Evolutionary conservation across 2,888 invertebrate species (phyloP).

Genomic region (Hypercompe scribonia): DNA sequence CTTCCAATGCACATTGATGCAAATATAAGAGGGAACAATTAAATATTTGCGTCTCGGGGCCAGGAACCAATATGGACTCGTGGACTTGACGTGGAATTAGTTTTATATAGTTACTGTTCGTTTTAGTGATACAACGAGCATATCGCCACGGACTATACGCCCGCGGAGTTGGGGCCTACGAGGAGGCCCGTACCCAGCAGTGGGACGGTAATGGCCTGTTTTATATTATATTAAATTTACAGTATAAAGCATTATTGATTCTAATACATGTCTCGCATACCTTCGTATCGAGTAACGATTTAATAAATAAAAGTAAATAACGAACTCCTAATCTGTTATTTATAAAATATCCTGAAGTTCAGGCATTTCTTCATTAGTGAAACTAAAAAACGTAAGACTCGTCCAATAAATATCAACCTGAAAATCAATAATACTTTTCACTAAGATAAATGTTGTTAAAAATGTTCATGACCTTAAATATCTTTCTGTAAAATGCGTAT

Average conservation of each 20-base stretch:
- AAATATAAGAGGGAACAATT: neutral
- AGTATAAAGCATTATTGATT: constrained; percentile 22
- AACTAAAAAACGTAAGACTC: neutral
- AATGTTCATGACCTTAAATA: constrained; percentile 27
- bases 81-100: constrained; percentile 8
- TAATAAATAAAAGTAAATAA: neutral
- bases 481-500: constrained; percentile 22
- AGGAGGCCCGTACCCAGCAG: constrained; percentile 19
- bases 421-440: constrained; percentile 21
- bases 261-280: constrained; percentile 3
- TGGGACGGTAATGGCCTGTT: constrained; percentile 26
- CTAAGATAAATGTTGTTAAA: constrained; percentile 17
- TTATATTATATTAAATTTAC: constrained; percentile 19
- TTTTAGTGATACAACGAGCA: constrained; percentile 21
- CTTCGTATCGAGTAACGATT: neutral
- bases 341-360: neutral
- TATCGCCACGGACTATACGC: constrained; percentile 12
- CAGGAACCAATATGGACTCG: constrained; percentile 1
- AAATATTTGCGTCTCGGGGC: constrained; percentile 10
- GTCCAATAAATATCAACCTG: neutral
- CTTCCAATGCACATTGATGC: constrained; percentile 1
- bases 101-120: constrained; percentile 19
- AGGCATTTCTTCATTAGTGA: neutral
- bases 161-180: constrained; percentile 12
- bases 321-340: neutral